Percentiles rank a stretch among this genome's conserved stretches.
Conservation (phyloP, 2,888 invertebrate species). For the Argynnis bischoffii region DNA sequence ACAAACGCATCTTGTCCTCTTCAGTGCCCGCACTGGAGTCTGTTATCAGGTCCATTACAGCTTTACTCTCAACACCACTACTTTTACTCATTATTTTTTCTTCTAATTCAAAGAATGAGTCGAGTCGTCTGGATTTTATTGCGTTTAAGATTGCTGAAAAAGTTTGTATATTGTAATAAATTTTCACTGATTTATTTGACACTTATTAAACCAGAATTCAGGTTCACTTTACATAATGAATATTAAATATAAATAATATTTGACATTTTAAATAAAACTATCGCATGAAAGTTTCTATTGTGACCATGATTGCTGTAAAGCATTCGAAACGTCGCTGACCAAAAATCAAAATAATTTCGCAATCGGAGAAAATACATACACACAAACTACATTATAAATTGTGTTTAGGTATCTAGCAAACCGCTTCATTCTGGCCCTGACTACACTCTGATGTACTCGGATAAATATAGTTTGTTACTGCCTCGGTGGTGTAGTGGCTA, state of each 20-base stretch:
- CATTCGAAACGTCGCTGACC: too few species aligned
- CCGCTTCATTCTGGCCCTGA: not conserved
- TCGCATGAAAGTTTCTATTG: too few species aligned
- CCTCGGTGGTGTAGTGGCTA: too few species aligned
- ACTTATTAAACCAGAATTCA: not conserved
- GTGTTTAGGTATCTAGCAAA: not conserved
- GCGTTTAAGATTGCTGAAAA: constrained; percentile 87
- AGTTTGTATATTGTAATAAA: constrained; percentile 6
- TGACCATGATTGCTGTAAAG: too few species aligned
- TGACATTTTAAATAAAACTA: too few species aligned
- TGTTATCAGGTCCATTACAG: constrained; percentile 92
- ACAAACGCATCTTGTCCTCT: constrained; percentile 96
- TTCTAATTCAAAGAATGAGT: constrained; percentile 98
- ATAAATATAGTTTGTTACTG: too few species aligned
- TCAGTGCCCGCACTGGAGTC: constrained; percentile 93
- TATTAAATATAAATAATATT: not conserved
- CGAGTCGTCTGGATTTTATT: constrained; percentile 94
- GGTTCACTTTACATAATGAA: not conserved
- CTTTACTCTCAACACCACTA: constrained; percentile 87
- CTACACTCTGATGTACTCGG: too few species aligned
- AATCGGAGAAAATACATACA: too few species aligned
- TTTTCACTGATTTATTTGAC: not conserved
- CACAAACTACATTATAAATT: too few species aligned
- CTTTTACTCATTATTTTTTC: constrained; percentile 97
- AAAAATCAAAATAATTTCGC: too few species aligned